These are phyloP conservation scores for Archaeoteleia sp. DNA, from an alignment of 2,888 invertebrate species.

Conservation along the genomic window DNA sequence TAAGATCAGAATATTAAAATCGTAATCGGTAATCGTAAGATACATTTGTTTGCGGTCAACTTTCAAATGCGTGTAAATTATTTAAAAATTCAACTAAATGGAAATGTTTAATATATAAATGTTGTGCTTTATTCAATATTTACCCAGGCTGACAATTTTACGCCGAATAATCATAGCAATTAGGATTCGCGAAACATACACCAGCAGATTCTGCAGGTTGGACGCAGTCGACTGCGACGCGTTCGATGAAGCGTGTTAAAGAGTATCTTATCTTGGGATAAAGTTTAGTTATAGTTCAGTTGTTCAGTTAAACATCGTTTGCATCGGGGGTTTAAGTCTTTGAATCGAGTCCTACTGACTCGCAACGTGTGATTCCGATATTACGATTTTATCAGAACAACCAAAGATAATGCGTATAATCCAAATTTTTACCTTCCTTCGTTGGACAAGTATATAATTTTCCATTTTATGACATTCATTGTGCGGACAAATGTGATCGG, in stretches of 20 bases:
- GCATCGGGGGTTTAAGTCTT: neutral
- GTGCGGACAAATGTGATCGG: too few relatives aligned
- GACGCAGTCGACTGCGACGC: constrained; percentile 19
- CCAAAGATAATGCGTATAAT: neutral
- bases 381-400: neutral
- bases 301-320: constrained; percentile 8
- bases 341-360: neutral
- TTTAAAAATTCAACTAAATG: too few relatives aligned
- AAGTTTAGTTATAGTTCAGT: constrained; percentile 26
- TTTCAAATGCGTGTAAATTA: too few relatives aligned
- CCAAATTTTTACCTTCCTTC: neutral
- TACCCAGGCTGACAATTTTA: constrained; percentile 4
- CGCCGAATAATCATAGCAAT: constrained; percentile 13
- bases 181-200: constrained; percentile 16
- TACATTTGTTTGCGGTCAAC: too few relatives aligned
- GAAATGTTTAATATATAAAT: constrained; percentile 10
- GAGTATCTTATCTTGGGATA: constrained; percentile 17
- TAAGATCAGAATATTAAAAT: too few relatives aligned
- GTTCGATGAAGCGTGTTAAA: constrained; percentile 20
- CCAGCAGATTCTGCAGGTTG: constrained; percentile 16
- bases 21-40: too few relatives aligned
- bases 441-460: neutral
- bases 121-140: constrained; percentile 14
- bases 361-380: neutral
- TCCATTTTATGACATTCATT: neutral